Base-by-base conservation (phyloP, 2,888 invertebrate genomes). In the Brachyptera putata region DNA sequence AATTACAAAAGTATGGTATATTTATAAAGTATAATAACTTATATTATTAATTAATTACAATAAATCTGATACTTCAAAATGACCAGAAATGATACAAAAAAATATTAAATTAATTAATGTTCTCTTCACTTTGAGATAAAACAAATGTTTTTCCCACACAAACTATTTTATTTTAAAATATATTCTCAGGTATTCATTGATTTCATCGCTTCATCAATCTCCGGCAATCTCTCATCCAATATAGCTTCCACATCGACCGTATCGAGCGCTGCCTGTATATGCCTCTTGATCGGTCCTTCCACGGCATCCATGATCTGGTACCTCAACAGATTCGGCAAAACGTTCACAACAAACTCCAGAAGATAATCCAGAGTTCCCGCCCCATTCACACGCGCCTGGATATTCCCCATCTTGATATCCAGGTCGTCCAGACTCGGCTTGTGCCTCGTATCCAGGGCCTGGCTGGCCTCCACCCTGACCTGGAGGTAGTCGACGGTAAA, bases 301-400 rank as follows among this genome's bases (percentile, higher is more conserved):
- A 92, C 72, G 0, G 90, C 89, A 69, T 91, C 89, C 84, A 91
- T 88, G 62, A 93, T 90, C 75, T 92, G 91, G 71, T 91, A 90
- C 58, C 94, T 81, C 63, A 95, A 76, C 48, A 92, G 76, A 78
- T 95, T 94, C 0, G 93, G 92, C 56, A 93, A 70, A 49, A 93
- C 78, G 72, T 94, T 95, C 0, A 92, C 81, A 3, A 79, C 80
- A 61, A 89, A 85, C 75, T 95, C 94, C 62, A 92, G 77, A 0
- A 87, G 70, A 70, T 92, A 93, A 74, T 95, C 94, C 14, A 89
- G 65, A 0, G 91, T 90, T n/a, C 94, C 92, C 0, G 91, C 87
- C 0, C 94, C 94, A 67, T 91, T 84, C 68, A 88, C 87, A 21
- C 91, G 80, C 3, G 91, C 82, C 74, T 64, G 64, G 66, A 92